Evolutionary conservation across 2,888 invertebrate species (phyloP), one percentile per base, ranked within the genome.

Genomic region (Catocala nupta): DNA sequence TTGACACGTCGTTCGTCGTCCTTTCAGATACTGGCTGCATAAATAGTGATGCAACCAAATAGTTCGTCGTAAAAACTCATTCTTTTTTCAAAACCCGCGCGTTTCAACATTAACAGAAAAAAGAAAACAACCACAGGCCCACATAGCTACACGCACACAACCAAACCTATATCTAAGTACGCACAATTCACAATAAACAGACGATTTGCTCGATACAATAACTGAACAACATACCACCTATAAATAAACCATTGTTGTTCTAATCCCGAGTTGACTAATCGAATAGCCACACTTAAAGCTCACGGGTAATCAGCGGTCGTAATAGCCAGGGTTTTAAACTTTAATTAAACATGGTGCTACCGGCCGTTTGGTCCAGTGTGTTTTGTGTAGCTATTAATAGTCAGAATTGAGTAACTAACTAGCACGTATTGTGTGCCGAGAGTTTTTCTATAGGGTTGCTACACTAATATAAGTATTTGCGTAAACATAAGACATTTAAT

Each of bases 201-300:
- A 82, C 89, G 87, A 90, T 91, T 90, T 89, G 90, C 88, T 86
- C 80, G 67, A 82, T 76, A 81, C 77, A 79, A 71, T 73, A 77
- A 77, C 65, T 47, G 52, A 45, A 55, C 55, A 67, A 73, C 77
- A 73, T 80, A 75, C 72, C 67, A 66, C 78, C 84, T 86, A 85
- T 87, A 86, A 91, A 91, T 91, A 89, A 80, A 58, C 82, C 83
- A 91, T 90, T 90, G 90, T 91, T 90, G 89, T 90, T 89, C 87
- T 88, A 90, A 90, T 89, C 82, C 85, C 70, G 81, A 76, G 86
- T 86, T 86, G 89, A 89, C 91, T 92, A 92, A 91, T 90, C 88
- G 87, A 82, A 79, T 57, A 71, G 74, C 58, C 64, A 75, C 77
- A 71, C 65, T 76, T 73, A 73, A 74, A 71, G 59, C 73, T 72